Base-by-base conservation (phyloP, 1,140 invertebrate species). In the Limonius californicus region DNA sequence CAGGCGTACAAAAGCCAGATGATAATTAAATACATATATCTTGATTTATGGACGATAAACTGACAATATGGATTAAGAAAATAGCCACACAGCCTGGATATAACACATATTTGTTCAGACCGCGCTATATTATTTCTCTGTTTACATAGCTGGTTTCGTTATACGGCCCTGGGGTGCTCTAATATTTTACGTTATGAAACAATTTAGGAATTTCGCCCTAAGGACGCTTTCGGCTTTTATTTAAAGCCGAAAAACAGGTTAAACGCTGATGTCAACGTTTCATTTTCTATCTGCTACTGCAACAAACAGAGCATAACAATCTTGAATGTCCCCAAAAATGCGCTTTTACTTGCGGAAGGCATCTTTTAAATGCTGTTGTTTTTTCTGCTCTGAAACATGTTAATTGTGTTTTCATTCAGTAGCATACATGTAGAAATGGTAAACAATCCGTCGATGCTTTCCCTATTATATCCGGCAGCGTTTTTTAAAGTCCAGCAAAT, bases 11-110 rank as follows among this genome's bases (percentile, higher is more conserved):
- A 64, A 68, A 68, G 56, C 67, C 67, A 68, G 67, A 68, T 68
- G 61, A 66, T 59, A 65, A 65, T 68, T 63, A 63, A 66, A 57
- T 39, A 42, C 35, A 27, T 60, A 57, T 50, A 32, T 57, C 61
- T 27, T 62, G 65, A 68, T 63, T 65, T 70, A 65, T 68, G 58
- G 60, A 68, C 61, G 64, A 65, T 67, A 65, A 61, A 61, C 42
- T 47, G 60, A 61, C 39, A 43, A 43, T 50, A 50, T 50, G 45
- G 45, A 50, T 50, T 19, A 50, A 50, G 45, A 50, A 50, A 50
- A 50, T 50, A 50, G 45, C 42, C 42, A 27, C 23, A 27, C 23
- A 9, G 23, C 35, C 35, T 39, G 35, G 35, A 39, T 39, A 14
- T 21, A 50, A 45, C 16, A 50, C 14, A 50, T 50, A 50, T 50